Base-by-base conservation (phyloP, 23 tunicate species). In the Oikopleura dioica region DNA sequence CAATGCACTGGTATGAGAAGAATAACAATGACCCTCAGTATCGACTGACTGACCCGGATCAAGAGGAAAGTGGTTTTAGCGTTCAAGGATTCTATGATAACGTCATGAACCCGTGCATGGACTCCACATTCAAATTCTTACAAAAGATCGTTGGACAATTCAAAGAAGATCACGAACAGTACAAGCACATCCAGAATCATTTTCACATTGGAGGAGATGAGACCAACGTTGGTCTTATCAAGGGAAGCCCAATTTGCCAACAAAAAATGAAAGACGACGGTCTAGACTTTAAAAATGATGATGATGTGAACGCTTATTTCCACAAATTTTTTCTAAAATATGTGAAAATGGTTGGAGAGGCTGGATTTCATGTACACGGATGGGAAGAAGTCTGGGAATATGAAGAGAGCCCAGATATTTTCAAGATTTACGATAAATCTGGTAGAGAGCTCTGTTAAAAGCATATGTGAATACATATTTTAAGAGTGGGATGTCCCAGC, bases 341-440 rank as follows among this genome's bases (percentile, higher is more conserved):
- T 28, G 33, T 63, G 72, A 63, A 23, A 63, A 63, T 63, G 72
- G 72, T 63, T 24, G 72, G 30, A 4, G 72, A 63, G 16, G 26
- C 16, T 12, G 72, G 72, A 63, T 63, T 63, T 63, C 72, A 63
- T 63, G 33, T 63, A 2, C 30, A 63, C 33, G 72, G 32, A 31
- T 63, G 72, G 72, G 72, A 63, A 63, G 72, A 63, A 63, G 72
- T 63, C 5, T 63, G 29, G 32, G 33, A 63, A 28, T 63, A 63
- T 28, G 72, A 63, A 63, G 26, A 44, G 55, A 21, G 55, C 72
- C 4, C 29, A 28, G 72, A 31, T 24, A 2, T 63, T 2, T 63
- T 12, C 26, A 31, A 63, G 4, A 63, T 63, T 63, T 63, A 63
- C 26, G 72, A 63, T 28, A 23, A 23, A 24, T 28, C 29, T 2